Conservation (phyloP, 2,888 invertebrate genomes). For the Apodemia duryi region DNA sequence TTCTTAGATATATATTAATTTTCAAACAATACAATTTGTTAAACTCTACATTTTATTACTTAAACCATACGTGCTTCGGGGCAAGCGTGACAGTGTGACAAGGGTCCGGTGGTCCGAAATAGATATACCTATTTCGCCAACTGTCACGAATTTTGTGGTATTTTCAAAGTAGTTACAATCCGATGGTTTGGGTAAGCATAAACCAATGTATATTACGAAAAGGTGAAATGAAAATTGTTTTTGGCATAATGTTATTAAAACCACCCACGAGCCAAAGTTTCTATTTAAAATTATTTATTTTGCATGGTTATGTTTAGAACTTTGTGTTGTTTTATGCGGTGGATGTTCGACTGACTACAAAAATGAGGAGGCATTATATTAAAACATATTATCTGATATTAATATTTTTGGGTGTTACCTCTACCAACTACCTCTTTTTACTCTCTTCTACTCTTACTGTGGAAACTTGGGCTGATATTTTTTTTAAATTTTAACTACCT, state of each 20-base stretch:
- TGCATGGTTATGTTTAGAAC: too few relatives aligned
- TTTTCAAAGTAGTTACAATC: slow-evolving; percentile 33
- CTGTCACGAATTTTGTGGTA: slow-evolving; percentile 55
- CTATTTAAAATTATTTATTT: neutral
- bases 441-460: too few relatives aligned
- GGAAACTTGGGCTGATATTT: too few relatives aligned
- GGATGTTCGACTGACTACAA: too few relatives aligned
- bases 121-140: slow-evolving; percentile 61
- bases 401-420: too few relatives aligned
- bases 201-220: neutral
- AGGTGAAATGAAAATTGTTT: slow-evolving; percentile 10
- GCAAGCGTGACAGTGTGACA: slow-evolving; percentile 65
- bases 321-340: too few relatives aligned
- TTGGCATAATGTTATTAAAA: neutral
- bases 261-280: neutral
- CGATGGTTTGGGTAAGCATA: neutral
- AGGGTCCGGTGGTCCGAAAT: slow-evolving; percentile 73
- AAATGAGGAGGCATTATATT: too few relatives aligned
- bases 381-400: too few relatives aligned
- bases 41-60: slow-evolving; percentile 35
- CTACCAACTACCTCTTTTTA: too few relatives aligned
- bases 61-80: slow-evolving; percentile 36
- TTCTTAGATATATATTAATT: neutral
- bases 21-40: neutral
- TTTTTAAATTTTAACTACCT: too few relatives aligned